Conservation (phyloP, 1,140 invertebrate genomes). For the Drosophila parvula region DNA sequence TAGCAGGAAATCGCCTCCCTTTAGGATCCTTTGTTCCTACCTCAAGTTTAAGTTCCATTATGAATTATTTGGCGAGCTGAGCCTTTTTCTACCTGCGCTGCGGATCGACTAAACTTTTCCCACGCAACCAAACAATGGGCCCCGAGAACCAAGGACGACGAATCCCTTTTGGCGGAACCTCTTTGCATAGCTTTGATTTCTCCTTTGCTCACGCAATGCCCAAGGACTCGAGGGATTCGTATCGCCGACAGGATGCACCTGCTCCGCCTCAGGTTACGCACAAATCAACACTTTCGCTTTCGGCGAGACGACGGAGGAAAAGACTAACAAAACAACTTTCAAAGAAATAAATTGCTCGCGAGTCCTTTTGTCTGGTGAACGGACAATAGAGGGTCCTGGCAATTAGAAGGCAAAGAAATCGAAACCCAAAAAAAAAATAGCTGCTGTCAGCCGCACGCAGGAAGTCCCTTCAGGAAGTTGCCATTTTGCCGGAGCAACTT, state of each 20-base stretch:
- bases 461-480: conserved; percentile 31
- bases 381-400: conserved; percentile 30
- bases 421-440: conserved; percentile 47
- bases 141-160: conserved; percentile 29
- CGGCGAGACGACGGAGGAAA: not conserved
- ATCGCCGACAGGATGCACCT: conserved; percentile 66
- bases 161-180: conserved; percentile 13
- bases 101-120: conserved; percentile 36
- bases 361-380: conserved; percentile 24
- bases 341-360: conserved; percentile 24
- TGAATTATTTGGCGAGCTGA: conserved; percentile 19
- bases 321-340: conserved; percentile 20
- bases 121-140: conserved; percentile 33
- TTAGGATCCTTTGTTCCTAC: conserved; percentile 19
- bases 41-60: conserved; percentile 35
- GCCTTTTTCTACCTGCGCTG: conserved; percentile 17
- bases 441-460: conserved; percentile 48
- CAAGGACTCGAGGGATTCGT: conserved; percentile 34
- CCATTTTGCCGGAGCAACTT: conserved; percentile 20
- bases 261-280: conserved; percentile 57
- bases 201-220: conserved; percentile 18
- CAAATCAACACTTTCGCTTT: conserved; percentile 80
- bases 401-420: conserved; percentile 55
- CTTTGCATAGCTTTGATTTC: conserved; percentile 33
- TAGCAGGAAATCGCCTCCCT: conserved; percentile 9